Conservation (phyloP, 1,140 invertebrate genomes). For the Drosophila ananassae region DNA sequence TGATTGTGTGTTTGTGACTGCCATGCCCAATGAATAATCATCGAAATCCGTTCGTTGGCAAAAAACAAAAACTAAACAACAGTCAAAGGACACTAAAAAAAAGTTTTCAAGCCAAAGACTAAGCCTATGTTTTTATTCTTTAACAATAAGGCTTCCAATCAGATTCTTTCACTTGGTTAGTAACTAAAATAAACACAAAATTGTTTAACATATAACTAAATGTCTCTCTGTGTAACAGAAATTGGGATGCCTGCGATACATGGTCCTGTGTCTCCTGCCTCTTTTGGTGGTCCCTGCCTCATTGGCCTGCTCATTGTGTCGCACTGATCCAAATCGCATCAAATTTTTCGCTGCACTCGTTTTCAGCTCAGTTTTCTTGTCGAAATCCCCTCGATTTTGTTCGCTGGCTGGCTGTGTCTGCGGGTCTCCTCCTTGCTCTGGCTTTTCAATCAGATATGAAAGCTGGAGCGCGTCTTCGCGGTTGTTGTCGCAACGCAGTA, state of each 20-base stretch:
- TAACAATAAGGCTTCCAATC: not conserved
- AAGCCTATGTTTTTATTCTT: not conserved
- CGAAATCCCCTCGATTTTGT: slow-evolving; percentile 13
- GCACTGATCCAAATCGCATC: slow-evolving; percentile 77
- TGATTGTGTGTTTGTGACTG: slow-evolving; percentile 48
- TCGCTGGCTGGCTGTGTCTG: slow-evolving; percentile 33
- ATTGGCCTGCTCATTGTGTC: slow-evolving; percentile 73
- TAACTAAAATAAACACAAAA: not conserved
- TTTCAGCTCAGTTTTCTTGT: slow-evolving; percentile 59
- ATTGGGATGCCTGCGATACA: slow-evolving; percentile 22
- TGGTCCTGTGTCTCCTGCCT: slow-evolving; percentile 54
- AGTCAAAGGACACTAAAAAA: slow-evolving; percentile 21
- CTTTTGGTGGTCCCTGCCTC: slow-evolving; percentile 68
- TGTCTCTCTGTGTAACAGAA: slow-evolving; percentile 8
- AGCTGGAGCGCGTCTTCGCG: slow-evolving; percentile 76
- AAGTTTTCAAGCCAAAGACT: not conserved
- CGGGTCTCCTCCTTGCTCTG: slow-evolving; percentile 59
- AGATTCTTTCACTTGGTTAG: not conserved
- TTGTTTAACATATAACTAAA: not conserved
- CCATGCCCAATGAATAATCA: slow-evolving; percentile 82
- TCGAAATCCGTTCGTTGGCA: slow-evolving; percentile 71
- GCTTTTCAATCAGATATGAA: slow-evolving; percentile 79
- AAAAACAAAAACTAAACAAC: slow-evolving; percentile 40
- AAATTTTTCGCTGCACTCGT: slow-evolving; percentile 72
- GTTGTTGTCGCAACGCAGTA: slow-evolving; percentile 64